These are phyloP conservation scores for Troides oblongomaculatus DNA, from an alignment of 2,888 invertebrate genomes.

Conservation along the genomic window DNA sequence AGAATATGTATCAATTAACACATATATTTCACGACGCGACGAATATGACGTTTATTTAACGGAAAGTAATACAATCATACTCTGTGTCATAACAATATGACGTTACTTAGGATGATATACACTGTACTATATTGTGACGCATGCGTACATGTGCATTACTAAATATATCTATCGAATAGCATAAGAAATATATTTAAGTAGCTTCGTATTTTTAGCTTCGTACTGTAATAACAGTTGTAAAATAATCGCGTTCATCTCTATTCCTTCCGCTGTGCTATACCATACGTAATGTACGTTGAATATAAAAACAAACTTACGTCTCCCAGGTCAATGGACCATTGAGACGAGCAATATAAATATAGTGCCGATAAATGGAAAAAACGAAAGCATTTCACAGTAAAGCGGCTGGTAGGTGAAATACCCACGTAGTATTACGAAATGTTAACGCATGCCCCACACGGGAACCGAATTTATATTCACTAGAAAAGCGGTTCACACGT, in stretches of 20 bases:
- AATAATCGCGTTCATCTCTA: not conserved
- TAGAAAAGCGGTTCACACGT: conserved; percentile 54
- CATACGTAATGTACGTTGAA: conserved; percentile 20
- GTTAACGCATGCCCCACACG: conserved; percentile 45
- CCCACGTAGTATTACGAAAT: conserved; percentile 54
- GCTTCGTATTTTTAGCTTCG: not conserved
- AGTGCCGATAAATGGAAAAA: conserved; percentile 36
- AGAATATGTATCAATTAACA: no score
- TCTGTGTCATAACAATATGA: no score
- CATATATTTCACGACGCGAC: no score
- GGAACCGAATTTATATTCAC: conserved; percentile 55
- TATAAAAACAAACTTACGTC: conserved; percentile 30
- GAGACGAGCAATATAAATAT: conserved; percentile 28
- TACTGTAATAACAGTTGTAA: not conserved
- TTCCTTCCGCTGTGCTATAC: conserved; percentile 24
- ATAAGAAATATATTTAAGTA: not conserved
- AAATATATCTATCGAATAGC: no score
- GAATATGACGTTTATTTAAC: no score
- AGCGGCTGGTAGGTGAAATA: conserved; percentile 36
- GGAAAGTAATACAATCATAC: no score
- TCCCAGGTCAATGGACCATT: conserved; percentile 25
- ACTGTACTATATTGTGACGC: no score
- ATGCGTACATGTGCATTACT: no score
- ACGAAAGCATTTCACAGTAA: conserved; percentile 37
- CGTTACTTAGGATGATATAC: no score